Evolutionary conservation across 2,797 vertebrate species (phyloP), one percentile per base, ranked within the genome.

Genomic region (Antrozous pallidus): DNA sequence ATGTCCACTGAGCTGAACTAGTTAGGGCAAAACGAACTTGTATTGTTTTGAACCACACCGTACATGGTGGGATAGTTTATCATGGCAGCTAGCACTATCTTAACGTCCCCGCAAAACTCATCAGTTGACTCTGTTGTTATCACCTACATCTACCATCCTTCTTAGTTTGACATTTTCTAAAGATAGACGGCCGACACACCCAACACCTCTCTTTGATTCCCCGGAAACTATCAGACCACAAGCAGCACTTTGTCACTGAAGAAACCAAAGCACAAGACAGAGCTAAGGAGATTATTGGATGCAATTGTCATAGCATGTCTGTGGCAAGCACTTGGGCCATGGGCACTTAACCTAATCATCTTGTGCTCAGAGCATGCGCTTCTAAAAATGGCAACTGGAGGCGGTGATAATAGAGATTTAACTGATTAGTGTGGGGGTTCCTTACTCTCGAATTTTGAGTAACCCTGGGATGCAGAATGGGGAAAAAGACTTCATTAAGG

Each of bases 301-400:
- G 31, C 26, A 40, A 71, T 94, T 91, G 58, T 95, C 42, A 40
- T 73, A 75, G 28, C 71, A 83, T 24, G 16, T 67, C 65, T 94
- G 26, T 89, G 58, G 56, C 42, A 91, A 84, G 22, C 88, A 86
- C 86, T 92, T 89, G 63, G 58, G 26, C 54, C 47, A 38, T 42
- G 87, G 42, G 71, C 92, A 73, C 71, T 96, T 92, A 95, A 90
- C 38, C 61, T 80, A 95, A 82, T 94, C 38, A 3, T 94, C 67
- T 73, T 78, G 33, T 89, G 67, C 61, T 95, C 85, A 93, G 17
- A 92, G 79, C 12, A 36, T 79, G 20, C 26, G 67, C 82, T 97
- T 93, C 88, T 95, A 90, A 97, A 95, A 94, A 91, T 83, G 65
- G 36, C 79, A 93, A 69, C 28, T 67, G 11, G 92, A 71, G 71